A percentile compares a stretch with the other conserved stretches of the same genome.
These are phyloP conservation scores for Pygmarrhopalites habei DNA, from an alignment of 1,140 invertebrate genomes.

Conservation along the genomic window DNA sequence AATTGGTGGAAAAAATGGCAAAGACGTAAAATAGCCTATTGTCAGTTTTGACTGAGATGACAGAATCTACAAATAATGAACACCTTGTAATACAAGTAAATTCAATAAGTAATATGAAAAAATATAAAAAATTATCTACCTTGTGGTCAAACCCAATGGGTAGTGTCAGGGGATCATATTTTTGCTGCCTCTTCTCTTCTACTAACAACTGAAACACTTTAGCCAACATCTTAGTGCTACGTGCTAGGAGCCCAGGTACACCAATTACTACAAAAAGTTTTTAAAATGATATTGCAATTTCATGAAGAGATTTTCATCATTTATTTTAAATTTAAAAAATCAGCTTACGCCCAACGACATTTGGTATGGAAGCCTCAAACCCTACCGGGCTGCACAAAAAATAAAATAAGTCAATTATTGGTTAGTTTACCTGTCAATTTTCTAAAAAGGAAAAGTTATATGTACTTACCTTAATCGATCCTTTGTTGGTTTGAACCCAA, in stretches of 20 bases:
- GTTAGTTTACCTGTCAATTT: background rate
- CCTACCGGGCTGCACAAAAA: conserved; percentile 26
- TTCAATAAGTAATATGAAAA: background rate
- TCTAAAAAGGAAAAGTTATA: background rate
- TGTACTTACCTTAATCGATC: conserved; percentile 26
- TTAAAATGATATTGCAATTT: conserved; percentile 6
- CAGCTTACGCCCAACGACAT: conserved; percentile 34
- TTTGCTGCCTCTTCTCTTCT: conserved; percentile 20
- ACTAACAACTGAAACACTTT: conserved; percentile 18
- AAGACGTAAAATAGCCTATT: conserved; percentile 43
- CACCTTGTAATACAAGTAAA: background rate
- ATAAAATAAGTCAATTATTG: background rate
- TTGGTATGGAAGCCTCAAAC: conserved; percentile 24
- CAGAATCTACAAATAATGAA: background rate
- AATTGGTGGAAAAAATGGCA: conserved; percentile 42
- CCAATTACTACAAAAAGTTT: conserved; percentile 23
- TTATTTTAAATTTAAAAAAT: background rate
- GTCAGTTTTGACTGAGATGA: conserved; percentile 26
- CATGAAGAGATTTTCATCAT: conserved; percentile 7
- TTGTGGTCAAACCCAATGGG: conserved; percentile 38
- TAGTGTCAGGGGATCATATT: conserved; percentile 30
- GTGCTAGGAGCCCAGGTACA: conserved; percentile 29
- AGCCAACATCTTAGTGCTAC: conserved; percentile 6
- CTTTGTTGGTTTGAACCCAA: conserved; percentile 34
- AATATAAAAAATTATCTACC: conserved; percentile 16